phyloP scores from a whole-genome alignment of 2,888 invertebrate species.

The Tribolium freemani region DNA sequence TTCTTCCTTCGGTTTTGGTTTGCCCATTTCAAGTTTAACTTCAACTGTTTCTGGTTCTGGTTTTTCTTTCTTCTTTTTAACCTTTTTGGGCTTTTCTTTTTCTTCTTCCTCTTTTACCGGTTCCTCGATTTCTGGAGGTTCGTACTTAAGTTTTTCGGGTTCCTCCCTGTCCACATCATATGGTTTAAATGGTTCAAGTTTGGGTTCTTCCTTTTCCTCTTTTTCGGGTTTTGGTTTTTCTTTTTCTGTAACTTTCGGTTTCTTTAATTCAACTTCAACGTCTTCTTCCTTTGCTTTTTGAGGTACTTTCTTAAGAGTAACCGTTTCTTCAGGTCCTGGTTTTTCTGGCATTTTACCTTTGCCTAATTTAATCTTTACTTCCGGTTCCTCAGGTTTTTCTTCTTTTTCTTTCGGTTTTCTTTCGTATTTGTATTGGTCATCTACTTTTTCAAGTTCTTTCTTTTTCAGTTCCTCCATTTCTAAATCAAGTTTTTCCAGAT shows the following conservation, averaged over 20 bases:
- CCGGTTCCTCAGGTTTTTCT: conserved; percentile 54
- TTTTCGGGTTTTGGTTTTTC: conserved; percentile 37
- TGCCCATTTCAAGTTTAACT: conserved; percentile 55
- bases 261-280: conserved; percentile 60
- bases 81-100: conserved; percentile 65
- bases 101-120: conserved; percentile 53
- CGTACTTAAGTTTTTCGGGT: conserved; percentile 65
- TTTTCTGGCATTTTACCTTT: conserved; percentile 69
- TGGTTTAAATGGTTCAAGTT: conserved; percentile 53
- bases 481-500: conserved; percentile 67
- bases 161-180: conserved; percentile 59
- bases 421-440: conserved; percentile 65
- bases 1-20: conserved; percentile 57
- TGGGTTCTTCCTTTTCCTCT: conserved; percentile 43
- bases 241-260: conserved; percentile 55
- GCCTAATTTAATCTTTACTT: conserved; percentile 62
- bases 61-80: conserved; percentile 54
- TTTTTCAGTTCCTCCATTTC: conserved; percentile 65
- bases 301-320: conserved; percentile 71
- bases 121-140: conserved; percentile 54
- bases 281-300: conserved; percentile 64
- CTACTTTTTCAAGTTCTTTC: conserved; percentile 64
- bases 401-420: conserved; percentile 58
- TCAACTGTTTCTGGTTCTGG: conserved; percentile 53
- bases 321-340: conserved; percentile 66